Base-by-base conservation (phyloP, 1,140 invertebrate genomes). In the Temnothorax nylanderi region DNA sequence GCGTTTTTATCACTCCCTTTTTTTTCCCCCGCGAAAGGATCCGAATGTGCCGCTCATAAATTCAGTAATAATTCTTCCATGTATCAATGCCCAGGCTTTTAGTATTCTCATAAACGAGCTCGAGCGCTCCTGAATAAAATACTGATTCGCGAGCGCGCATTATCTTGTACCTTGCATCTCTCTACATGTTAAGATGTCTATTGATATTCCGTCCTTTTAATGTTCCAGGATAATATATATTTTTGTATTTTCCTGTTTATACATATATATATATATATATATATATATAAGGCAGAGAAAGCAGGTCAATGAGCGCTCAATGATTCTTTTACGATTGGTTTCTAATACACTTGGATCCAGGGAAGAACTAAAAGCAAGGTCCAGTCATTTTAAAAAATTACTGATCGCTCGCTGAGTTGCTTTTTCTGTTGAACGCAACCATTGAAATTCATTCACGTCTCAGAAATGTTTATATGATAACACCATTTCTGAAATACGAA, bases 1-100 rank as follows among this genome's bases (percentile, higher is more conserved):
- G 32, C 80, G 69, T 84, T 84, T 84, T 74, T 84, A 60, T 72
- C 80, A 16, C 44, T 34, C 37, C n/a, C 34, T 60, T 54, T 2
- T n/a, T 2, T n/a, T 6, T 7, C 44, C 10, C 3, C n/a, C 21
- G 34, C 64, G 47, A 11, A 26, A 54, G 32, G 44, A 80, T 49
- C 26, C 26, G 32, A 62, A 34, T 67, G 51, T 51, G 26, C 21
- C 69, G 67, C 41, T 84, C 80, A 44, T 84, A 74, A 84, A 84
- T 84, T 84, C 80, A 7, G 67, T 74, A 84, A 84, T 84, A 84
- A 84, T 74, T 84, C 80, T 84, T 49, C 78, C 34, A 26, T 81
- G 65, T 81, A 81, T 82, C 80, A 82, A 82, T 82, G 26, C 67
- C 49, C 51, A 37, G 34, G 51, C 34, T 47, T 82, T 72, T 51